Base-by-base conservation (phyloP, 2,888 invertebrate species). In the Elysia crispata region DNA sequence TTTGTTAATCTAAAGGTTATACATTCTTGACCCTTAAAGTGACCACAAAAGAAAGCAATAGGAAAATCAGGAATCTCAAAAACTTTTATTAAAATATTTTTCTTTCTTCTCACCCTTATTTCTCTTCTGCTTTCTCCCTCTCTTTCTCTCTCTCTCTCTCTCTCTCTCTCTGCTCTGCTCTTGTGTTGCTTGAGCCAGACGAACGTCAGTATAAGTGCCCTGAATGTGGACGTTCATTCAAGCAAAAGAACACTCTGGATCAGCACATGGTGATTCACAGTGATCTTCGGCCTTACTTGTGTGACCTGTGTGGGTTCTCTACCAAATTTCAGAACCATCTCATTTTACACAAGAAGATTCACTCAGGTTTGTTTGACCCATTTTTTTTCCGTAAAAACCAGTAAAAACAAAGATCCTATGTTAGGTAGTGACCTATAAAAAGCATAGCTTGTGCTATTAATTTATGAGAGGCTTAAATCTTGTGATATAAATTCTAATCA, bases 291-390 rank as follows among this genome's bases (percentile, higher is more conserved):
- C 94, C 93, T n/a, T 93, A 94, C 84, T 92, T 94, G 0, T 95
- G 95, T 89, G 95, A 95, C 83, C 93, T 93, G n/a, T 95, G 95
- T 91, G 94, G 94, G 13, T 95, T 95, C 89, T 93, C 94, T 81
- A 95, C 95, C 57, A 95, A 95, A 89, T 95, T 94, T 88, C 93
- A 94, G 83, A 94, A 94, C 85, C 94, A 95, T 89, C 93, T 95
- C 88, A 94, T 94, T 69, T 93, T 94, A 20, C 95, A 95, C 89
- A 94, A 94, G 86, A 92, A 95, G 77, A 94, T 94, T 80, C 95
- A 95, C 90, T 93, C 94, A 85, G 94, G 94, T 91, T 41, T 41
- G 41, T 41, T 41, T 6, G 41, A 3, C 41, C 3, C 11, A 6
- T 41, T 41, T 11, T 41, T 6, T 6, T 41, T 3, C 41, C 41